Base-by-base conservation (phyloP, 2,888 invertebrate genomes). In the Blastobasis adustella region DNA sequence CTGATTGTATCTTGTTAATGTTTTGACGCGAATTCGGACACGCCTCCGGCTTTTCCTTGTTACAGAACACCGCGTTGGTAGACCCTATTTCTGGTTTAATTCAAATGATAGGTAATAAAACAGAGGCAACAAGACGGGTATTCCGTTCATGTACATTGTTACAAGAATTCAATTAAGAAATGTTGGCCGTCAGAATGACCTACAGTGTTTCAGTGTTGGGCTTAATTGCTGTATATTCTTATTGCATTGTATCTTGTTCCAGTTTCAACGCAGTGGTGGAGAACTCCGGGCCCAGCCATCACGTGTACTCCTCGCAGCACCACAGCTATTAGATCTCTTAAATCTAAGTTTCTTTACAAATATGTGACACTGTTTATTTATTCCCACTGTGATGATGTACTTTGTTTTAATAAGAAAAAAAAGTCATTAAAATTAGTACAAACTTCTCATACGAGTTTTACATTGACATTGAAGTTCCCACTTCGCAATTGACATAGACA, bases 261-360 rank as follows among this genome's bases (percentile, higher is more conserved):
- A 88, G 88, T 65, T 88, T 88, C 76, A 87, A 88, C 75, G 87
- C 88, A 45, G 79, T 88, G 50, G 87, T 88, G 39, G 82, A 88
- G 58, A 87, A 86, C 76, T 86, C 87, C 53, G 87, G 86, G 0
- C 85, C 86, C 60, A 85, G 81, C 70, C 86, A 85, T 51, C 83
- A 86, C 62, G 71, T 80, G 10, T 83, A 85, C 69, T 78, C 82
- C 0, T 80, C 85, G 49, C 85, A 85, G 51, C 70, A 80, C 56
- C 84, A 85, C 55, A 76, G 79, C 54, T 79, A 83, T 64, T 84
- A 73, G 66, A 70, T 66, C 57, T 61, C 57, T 52, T 50, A 45
- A 44, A 8, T 44, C 37, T 49, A 56, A 55, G 52, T 57, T 62
- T 56, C 1, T 2, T 65, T 60, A 60, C 58, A 47, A 46, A 65